Base-by-base conservation (phyloP, 1,140 invertebrate genomes). In the Drosophila nigromelanica region DNA sequence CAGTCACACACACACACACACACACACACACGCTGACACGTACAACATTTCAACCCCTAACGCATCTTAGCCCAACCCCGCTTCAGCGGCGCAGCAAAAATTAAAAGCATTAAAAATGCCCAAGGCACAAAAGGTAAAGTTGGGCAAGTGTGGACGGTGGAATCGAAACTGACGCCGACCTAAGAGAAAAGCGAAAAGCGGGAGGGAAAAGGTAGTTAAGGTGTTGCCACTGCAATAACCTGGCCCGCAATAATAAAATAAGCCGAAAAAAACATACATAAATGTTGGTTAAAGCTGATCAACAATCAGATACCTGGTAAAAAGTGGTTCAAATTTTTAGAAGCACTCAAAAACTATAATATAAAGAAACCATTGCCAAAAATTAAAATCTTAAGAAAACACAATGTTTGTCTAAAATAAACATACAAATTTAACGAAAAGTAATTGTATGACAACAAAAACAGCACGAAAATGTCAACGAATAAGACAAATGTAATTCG, bases 81-180 rank as follows among this genome's bases (percentile, higher is more conserved):
- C 15, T 70, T 71, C 64, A 60, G 48, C 75, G 64, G 78, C 82
- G 72, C 76, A 89, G 76, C 83, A 89, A 77, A 89, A 87, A 87
- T 87, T 87, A 87, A 87, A 87, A 87, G 76, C 83, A 87, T 87
- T 87, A 89, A 87, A 87, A 83, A 89, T 89, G 79, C 76, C 75
- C 61, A 79, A 62, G 45, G 60, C 54, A 71, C 52, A 75, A 66
- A 79, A 52, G 51, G 73, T 69, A 71, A 74, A 52, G 51, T 43
- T 40, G 35, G 37, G 56, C 64, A 68, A 68, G 47, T 67, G 63
- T 52, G 64, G 35, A 35, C 35, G 55, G 18, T 51, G 64, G n/a
- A 24, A 58, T 43, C 54, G 55, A 30, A 15, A 43, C 10, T 30
- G 21, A 42, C 15, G 14, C 42, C 6, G 30, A 35, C 0, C 43